phyloP scores from a whole-genome alignment of 2,888 invertebrate genomes.

The Eupithecia subumbrata region DNA sequence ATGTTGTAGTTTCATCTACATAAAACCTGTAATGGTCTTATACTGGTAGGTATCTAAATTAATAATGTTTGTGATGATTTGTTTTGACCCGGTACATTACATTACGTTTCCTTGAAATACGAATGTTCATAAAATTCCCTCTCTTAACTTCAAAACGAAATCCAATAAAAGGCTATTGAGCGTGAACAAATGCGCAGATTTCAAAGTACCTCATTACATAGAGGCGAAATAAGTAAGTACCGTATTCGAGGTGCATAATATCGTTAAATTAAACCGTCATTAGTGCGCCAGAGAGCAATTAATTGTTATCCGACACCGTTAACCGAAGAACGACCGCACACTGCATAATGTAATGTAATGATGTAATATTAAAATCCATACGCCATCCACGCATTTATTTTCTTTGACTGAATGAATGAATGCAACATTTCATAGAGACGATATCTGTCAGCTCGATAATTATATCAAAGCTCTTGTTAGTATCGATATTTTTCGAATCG shows the following conservation, averaged over 20 bases:
- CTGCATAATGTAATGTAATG: constrained; percentile 21
- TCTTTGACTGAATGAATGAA: no score
- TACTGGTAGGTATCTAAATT: no score
- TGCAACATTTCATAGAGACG: no score
- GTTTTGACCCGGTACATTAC: neutral
- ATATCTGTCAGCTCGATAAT: no score
- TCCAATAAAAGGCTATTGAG: constrained; percentile 12
- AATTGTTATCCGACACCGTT: constrained; percentile 20
- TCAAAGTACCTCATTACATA: constrained; percentile 14
- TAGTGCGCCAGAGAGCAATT: neutral
- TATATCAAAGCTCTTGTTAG: no score
- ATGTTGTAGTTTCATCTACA: no score
- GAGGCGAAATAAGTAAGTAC: neutral
- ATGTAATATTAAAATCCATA: constrained; percentile 13
- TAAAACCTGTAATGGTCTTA: no score
- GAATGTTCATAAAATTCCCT: neutral
- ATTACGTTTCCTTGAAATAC: neutral
- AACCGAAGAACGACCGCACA: constrained; percentile 12
- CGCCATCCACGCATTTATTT: no score
- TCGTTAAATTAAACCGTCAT: constrained; percentile 14
- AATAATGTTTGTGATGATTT: neutral
- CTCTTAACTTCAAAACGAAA: constrained; percentile 2
- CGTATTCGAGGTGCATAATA: constrained; percentile 23
- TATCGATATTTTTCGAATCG: no score
- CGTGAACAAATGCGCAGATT: constrained; percentile 13